phyloP scores from a whole-genome alignment of 2,888 invertebrate species.

The Noctua comes region DNA sequence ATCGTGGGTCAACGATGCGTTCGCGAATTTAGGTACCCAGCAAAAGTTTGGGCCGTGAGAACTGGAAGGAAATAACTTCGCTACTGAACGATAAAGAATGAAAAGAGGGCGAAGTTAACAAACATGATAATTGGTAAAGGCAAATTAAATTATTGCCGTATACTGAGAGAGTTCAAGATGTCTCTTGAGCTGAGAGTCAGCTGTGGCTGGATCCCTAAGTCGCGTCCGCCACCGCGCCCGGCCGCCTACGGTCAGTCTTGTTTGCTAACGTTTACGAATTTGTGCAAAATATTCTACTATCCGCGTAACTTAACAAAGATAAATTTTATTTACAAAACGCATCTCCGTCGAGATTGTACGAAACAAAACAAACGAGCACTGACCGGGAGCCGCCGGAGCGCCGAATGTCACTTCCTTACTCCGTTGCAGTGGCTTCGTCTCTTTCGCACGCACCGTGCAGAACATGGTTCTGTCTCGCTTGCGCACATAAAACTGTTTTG shows the following conservation, averaged over 20 bases:
- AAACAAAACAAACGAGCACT: constrained; percentile 86
- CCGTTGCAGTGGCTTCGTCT: constrained; percentile 68
- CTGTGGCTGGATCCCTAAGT: constrained; percentile 82
- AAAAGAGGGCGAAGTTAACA: constrained; percentile 49
- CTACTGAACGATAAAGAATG: constrained; percentile 46
- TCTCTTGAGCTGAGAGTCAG: constrained; percentile 36
- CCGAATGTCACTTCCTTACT: constrained; percentile 77
- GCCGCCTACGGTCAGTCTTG: constrained; percentile 90
- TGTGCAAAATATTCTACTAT: constrained; percentile 90
- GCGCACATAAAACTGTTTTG: constrained; percentile 59
- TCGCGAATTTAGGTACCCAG: constrained; percentile 82
- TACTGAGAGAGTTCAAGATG: constrained; percentile 32
- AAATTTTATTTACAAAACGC: constrained; percentile 88
- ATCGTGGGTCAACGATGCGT: constrained; percentile 79
- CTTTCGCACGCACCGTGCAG: constrained; percentile 59
- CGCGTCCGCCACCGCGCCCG: constrained; percentile 84
- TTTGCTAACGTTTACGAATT: constrained; percentile 89
- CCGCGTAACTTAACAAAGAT: constrained; percentile 87
- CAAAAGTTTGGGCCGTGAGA: constrained; percentile 55
- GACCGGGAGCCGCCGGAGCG: constrained; percentile 89
- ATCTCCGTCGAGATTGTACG: constrained; percentile 78
- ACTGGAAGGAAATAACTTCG: constrained; percentile 44
- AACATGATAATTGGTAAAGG: constrained; percentile 29
- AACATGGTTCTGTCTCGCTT: constrained; percentile 64
- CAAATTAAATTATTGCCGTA: constrained; percentile 37